Evolutionary conservation across 2,888 invertebrate species (phyloP).

Genomic region (Perdita meconis): DNA sequence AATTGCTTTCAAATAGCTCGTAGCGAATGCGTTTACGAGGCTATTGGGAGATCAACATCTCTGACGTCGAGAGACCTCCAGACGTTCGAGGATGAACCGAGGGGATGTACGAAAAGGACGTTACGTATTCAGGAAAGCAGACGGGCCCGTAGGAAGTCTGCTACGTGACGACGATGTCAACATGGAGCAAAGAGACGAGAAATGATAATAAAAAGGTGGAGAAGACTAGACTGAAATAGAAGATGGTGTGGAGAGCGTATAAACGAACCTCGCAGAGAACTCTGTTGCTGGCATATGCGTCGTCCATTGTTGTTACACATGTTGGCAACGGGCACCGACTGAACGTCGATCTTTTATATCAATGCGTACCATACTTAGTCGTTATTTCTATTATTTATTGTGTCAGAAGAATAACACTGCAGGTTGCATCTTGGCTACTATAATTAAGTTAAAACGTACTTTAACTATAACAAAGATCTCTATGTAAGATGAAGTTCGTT

Average conservation of each 20-base stretch:
- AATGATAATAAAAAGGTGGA: conserved; percentile 60
- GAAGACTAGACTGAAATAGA: conserved; percentile 46
- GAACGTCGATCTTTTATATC: background rate
- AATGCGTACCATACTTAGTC: background rate
- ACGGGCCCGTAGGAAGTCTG: conserved; percentile 79
- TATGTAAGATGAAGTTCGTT: too few relatives aligned
- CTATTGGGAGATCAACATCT: conserved; percentile 70
- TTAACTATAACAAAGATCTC: too few relatives aligned
- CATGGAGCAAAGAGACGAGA: conserved; percentile 68
- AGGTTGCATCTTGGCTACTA: too few relatives aligned
- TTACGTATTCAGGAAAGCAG: conserved; percentile 78
- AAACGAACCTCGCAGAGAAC: conserved; percentile 32
- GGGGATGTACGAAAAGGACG: conserved; percentile 51
- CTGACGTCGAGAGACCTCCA: conserved; percentile 47
- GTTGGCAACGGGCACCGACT: conserved; percentile 11
- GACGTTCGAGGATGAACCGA: conserved; percentile 39
- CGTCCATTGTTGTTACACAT: conserved; percentile 42
- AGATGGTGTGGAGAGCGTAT: conserved; percentile 32
- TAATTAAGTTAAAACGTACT: too few relatives aligned
- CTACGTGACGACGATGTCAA: conserved; percentile 81
- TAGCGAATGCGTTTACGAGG: background rate
- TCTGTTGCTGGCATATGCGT: conserved; percentile 69
- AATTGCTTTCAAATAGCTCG: background rate
- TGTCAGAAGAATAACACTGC: too few relatives aligned
- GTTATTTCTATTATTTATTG: too few relatives aligned